Evolutionary conservation across 2,888 invertebrate species (phyloP).

Genomic region (Belgica antarctica): DNA sequence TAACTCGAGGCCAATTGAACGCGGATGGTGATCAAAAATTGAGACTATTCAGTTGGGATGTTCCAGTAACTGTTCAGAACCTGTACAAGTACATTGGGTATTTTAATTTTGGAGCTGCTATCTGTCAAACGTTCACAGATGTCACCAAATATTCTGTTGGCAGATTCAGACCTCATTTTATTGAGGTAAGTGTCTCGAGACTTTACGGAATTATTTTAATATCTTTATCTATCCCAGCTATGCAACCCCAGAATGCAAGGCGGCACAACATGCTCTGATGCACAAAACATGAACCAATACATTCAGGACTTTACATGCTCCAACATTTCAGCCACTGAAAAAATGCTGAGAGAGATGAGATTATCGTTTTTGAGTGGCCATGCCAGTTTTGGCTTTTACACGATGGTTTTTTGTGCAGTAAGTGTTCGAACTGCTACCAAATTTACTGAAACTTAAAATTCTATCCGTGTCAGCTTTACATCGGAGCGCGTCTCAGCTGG

Average conservation of each 20-base stretch:
- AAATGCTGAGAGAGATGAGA: slow-evolving; percentile 70
- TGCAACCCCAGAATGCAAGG: slow-evolving; percentile 70
- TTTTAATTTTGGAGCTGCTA: slow-evolving; percentile 83
- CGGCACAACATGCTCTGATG: slow-evolving; percentile 58
- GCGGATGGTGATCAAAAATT: slow-evolving; percentile 57
- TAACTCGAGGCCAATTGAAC: slow-evolving; percentile 59
- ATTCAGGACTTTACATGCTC: slow-evolving; percentile 70
- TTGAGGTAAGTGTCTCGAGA: slow-evolving; percentile 56
- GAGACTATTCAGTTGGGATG: slow-evolving; percentile 57
- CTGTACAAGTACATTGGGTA: slow-evolving; percentile 73
- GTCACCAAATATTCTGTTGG: slow-evolving; percentile 92
- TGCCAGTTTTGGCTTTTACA: slow-evolving; percentile 85
- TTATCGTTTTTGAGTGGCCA: slow-evolving; percentile 93
- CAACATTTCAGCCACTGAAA: slow-evolving; percentile 55
- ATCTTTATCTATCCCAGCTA: slow-evolving; percentile 54
- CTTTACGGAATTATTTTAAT: not conserved
- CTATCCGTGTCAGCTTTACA: slow-evolving; percentile 63
- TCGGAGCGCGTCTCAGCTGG: slow-evolving; percentile 82
- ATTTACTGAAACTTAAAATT: not conserved
- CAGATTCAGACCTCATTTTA: slow-evolving; percentile 90
- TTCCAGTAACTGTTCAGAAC: slow-evolving; percentile 72
- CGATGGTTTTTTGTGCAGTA: slow-evolving; percentile 78
- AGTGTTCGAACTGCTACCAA: not conserved
- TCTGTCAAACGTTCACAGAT: slow-evolving; percentile 84
- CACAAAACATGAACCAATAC: slow-evolving; percentile 63